These are phyloP conservation scores for Epirrhoe alternata DNA, from an alignment of 2,888 invertebrate species.

Conservation along the genomic window DNA sequence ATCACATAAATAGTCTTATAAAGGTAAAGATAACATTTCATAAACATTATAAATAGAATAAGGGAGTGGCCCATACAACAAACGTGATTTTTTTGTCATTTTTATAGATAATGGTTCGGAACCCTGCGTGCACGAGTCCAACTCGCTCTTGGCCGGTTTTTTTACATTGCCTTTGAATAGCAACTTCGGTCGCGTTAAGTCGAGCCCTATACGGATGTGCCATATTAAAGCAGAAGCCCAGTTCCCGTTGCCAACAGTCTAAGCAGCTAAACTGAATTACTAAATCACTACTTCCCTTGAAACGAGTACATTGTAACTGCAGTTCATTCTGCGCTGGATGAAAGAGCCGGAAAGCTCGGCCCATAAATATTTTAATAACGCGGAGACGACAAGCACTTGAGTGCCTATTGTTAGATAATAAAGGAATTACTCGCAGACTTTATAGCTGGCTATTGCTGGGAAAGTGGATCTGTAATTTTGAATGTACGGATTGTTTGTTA, in stretches of 20 bases:
- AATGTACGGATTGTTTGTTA: constrained; percentile 16
- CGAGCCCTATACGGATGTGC: no score
- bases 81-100: no score
- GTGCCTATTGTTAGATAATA: constrained; percentile 50
- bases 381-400: constrained; percentile 43
- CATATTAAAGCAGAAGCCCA: no score
- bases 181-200: no score
- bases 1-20: no score
- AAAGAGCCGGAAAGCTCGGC: constrained; percentile 47
- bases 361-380: constrained; percentile 53
- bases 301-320: constrained; percentile 37
- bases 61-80: no score
- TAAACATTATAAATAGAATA: no score
- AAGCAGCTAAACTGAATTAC: neutral
- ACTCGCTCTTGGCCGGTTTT: no score
- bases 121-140: no score
- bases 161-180: no score
- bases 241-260: neutral
- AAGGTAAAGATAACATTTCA: no score
- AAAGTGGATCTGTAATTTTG: constrained; percentile 31
- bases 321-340: constrained; percentile 41
- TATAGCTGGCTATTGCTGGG: constrained; percentile 31
- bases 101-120: no score
- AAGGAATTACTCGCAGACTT: constrained; percentile 47
- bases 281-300: constrained; percentile 2